These are phyloP conservation scores for Candoia aspera DNA, from an alignment of 2,113 vertebrate species.

Conservation along the genomic window DNA sequence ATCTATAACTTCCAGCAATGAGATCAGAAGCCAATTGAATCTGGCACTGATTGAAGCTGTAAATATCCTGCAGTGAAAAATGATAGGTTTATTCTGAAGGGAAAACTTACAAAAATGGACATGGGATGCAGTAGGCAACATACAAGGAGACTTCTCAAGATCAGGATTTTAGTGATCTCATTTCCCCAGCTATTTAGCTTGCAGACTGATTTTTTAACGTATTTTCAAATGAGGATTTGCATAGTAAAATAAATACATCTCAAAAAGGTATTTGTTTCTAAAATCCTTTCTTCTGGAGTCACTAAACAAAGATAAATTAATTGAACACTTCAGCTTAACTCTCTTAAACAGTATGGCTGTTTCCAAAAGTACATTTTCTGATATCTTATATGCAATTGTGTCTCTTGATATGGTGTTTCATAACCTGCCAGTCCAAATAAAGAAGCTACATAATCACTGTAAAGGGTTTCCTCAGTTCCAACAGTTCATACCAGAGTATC, in stretches of 20 bases:
- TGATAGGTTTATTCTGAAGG: conserved; percentile 84
- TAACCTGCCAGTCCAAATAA: background rate
- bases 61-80: conserved; percentile 82
- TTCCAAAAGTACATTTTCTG: background rate
- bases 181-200: conserved; percentile 49
- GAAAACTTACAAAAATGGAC: conserved; percentile 78
- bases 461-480: background rate
- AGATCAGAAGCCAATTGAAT: conserved; percentile 81
- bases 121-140: conserved; percentile 62
- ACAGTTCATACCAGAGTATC: background rate
- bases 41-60: conserved; percentile 80
- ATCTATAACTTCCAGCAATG: conserved; percentile 79
- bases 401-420: background rate
- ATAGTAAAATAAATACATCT: background rate
- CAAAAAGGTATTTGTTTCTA: background rate
- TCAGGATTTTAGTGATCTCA: conserved; percentile 54
- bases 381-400: background rate
- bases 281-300: background rate
- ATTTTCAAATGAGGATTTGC: background rate
- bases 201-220: conserved; percentile 33
- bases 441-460: background rate
- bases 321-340: background rate
- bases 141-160: conserved; percentile 50
- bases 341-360: background rate
- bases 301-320: background rate